phyloP scores from a whole-genome alignment of 1,140 invertebrate species.

The Pseudomyrmex sp. region DNA sequence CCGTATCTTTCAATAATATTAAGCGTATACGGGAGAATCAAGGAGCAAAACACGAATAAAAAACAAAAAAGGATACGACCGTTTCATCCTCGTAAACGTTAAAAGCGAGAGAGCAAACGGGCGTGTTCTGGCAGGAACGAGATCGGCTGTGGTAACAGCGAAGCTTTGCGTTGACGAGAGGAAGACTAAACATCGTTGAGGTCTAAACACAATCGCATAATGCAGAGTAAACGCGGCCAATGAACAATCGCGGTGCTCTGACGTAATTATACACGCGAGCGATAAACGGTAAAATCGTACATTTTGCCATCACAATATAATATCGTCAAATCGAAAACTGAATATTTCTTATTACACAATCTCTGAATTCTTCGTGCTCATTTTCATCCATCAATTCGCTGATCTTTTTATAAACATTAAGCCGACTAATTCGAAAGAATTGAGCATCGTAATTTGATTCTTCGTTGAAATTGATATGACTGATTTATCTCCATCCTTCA shows the following conservation, averaged over 20 bases:
- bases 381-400: neutral
- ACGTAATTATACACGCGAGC: slow-evolving; percentile 70
- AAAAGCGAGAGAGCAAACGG: slow-evolving; percentile 16
- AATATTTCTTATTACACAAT: slow-evolving; percentile 36
- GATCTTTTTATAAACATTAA: slow-evolving; percentile 16
- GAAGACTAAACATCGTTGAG: slow-evolving; percentile 54
- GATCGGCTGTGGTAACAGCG: slow-evolving; percentile 34
- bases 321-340: neutral
- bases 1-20: slow-evolving; percentile 41
- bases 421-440: neutral
- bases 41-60: neutral
- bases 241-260: slow-evolving; percentile 63
- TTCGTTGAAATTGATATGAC: too few relatives aligned
- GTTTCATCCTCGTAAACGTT: slow-evolving; percentile 26
- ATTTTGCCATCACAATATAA: too few relatives aligned
- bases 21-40: neutral
- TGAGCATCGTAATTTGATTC: too few relatives aligned
- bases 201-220: slow-evolving; percentile 25
- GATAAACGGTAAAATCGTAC: slow-evolving; percentile 74
- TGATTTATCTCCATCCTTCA: too few relatives aligned
- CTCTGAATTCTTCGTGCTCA: neutral
- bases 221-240: slow-evolving; percentile 57
- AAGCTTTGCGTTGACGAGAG: slow-evolving; percentile 18
- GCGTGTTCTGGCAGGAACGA: slow-evolving; percentile 23
- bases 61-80: neutral